Evolutionary conservation across 2,797 vertebrate genomes (phyloP).

Genomic region (Leuciscus waleckii): DNA sequence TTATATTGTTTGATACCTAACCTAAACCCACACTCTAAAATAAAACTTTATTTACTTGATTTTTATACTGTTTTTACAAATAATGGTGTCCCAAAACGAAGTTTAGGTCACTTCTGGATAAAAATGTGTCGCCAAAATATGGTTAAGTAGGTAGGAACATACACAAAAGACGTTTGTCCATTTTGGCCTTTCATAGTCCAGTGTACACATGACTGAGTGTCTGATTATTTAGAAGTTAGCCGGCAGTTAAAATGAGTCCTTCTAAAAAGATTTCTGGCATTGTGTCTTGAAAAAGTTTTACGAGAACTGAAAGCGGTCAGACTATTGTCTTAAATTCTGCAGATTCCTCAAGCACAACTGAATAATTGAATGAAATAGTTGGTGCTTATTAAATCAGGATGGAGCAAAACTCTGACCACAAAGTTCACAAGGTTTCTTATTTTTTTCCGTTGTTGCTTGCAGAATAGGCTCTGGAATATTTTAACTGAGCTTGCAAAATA

Average conservation of each 20-base stretch:
- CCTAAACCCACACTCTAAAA: too few species aligned
- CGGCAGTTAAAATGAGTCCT: background rate
- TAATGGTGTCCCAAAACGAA: too few species aligned
- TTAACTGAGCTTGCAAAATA: background rate
- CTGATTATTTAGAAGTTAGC: background rate
- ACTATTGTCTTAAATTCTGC: slow-evolving; percentile 10
- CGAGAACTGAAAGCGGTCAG: background rate
- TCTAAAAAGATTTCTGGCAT: background rate
- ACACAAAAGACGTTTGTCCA: background rate
- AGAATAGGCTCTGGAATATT: background rate
- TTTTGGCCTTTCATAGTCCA: background rate
- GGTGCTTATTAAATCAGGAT: slow-evolving; percentile 10
- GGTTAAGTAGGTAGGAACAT: background rate
- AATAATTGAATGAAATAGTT: background rate
- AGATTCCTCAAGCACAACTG: background rate
- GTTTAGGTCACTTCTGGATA: background rate
- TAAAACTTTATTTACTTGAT: too few species aligned
- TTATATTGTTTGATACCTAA: too few species aligned
- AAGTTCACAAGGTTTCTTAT: background rate
- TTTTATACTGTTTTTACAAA: background rate
- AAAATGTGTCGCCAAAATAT: background rate
- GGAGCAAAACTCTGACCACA: background rate
- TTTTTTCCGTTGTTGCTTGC: background rate
- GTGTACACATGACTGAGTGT: too few species aligned
- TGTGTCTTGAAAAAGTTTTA: background rate